These are phyloP conservation scores for Bryconaethiops microstoma DNA, from an alignment of 2,797 vertebrate species.

Conservation along the genomic window DNA sequence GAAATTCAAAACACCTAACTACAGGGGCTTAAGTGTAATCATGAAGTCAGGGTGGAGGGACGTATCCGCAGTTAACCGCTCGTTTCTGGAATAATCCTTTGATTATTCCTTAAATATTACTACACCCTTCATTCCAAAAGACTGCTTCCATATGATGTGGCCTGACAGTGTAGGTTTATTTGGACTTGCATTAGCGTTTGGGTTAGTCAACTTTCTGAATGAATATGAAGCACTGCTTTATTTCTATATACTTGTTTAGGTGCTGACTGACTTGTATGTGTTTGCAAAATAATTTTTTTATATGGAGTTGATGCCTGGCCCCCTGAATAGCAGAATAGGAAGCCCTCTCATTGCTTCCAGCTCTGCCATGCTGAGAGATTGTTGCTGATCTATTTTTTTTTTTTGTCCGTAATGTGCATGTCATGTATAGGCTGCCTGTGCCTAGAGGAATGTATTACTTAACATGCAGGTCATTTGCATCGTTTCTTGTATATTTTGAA, in stretches of 20 bases:
- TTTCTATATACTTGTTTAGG: not conserved
- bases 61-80: conserved; percentile 70
- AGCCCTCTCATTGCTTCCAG: conserved; percentile 33
- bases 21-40: conserved; percentile 82
- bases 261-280: conserved; percentile 2
- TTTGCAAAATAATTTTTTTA: not conserved
- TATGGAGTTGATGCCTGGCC: not conserved
- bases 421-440: conserved; percentile 46
- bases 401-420: conserved; percentile 47
- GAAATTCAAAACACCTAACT: conserved; percentile 83
- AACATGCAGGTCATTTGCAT: conserved; percentile 74
- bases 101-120: conserved; percentile 57
- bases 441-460: conserved; percentile 62
- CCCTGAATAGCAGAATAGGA: not conserved
- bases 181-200: conserved; percentile 70
- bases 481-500: conserved; percentile 66
- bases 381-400: conserved; percentile 33
- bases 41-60: conserved; percentile 78
- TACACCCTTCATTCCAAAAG: conserved; percentile 55
- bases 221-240: conserved; percentile 12
- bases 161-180: conserved; percentile 71
- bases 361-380: conserved; percentile 16
- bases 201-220: conserved; percentile 19
- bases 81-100: conserved; percentile 73
- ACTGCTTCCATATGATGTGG: conserved; percentile 73